Evolutionary conservation across 2,113 vertebrate species (phyloP).

Genomic region (Peromyscus californicus): DNA sequence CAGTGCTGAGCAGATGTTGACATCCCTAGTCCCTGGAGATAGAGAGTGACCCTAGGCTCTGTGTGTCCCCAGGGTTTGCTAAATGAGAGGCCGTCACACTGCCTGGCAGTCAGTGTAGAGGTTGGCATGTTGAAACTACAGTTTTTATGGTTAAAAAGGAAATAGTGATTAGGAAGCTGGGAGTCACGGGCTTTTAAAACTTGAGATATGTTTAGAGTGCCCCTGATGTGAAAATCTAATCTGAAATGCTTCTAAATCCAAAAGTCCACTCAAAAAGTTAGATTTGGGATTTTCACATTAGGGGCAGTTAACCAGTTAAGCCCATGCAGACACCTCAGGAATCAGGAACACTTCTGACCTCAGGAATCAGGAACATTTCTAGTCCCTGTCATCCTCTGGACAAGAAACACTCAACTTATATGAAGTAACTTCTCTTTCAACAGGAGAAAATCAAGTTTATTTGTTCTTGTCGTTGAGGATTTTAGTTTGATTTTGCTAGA

Average conservation of each 20-base stretch:
- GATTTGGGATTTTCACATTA: background rate
- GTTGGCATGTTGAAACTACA: background rate
- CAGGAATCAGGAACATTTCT: background rate
- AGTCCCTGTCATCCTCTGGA: background rate
- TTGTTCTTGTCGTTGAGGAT: background rate
- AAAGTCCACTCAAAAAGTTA: background rate
- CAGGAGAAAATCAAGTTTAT: background rate
- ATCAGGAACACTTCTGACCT: background rate
- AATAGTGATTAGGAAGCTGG: background rate
- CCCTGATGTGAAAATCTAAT: background rate
- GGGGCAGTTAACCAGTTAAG: background rate
- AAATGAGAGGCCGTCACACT: background rate
- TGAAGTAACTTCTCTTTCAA: background rate
- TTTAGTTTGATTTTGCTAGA: background rate
- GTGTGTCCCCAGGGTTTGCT: background rate
- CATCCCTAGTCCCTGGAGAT: background rate
- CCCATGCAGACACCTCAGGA: background rate
- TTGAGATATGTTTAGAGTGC: background rate
- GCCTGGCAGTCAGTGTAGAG: background rate
- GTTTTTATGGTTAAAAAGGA: background rate
- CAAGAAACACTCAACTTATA: background rate
- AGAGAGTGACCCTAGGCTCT: accelerated
- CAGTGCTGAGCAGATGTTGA: background rate
- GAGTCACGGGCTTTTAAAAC: background rate
- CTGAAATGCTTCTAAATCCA: background rate